phyloP scores from a whole-genome alignment of 2,888 invertebrate genomes.

The Heteromurus nitidus region DNA sequence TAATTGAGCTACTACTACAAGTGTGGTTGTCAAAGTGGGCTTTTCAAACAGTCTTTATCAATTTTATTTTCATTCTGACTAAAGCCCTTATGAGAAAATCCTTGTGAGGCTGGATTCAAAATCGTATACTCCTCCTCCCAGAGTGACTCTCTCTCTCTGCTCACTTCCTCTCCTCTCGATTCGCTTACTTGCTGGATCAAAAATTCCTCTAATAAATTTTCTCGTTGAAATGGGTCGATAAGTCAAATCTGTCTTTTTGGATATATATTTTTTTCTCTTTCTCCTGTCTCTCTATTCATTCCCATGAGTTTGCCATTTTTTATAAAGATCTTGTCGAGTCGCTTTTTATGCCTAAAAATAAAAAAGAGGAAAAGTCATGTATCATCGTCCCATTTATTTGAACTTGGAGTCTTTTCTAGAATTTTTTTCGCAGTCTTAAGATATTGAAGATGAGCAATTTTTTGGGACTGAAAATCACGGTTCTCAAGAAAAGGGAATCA shows the following conservation, averaged over 20 bases:
- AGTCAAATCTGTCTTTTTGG: constrained; percentile 46
- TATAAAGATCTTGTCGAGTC: neutral
- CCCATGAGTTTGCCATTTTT: neutral
- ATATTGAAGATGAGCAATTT: constrained; percentile 54
- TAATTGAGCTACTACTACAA: constrained; percentile 53
- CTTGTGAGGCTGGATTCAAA: no score
- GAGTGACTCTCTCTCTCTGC: neutral
- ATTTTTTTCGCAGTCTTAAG: constrained; percentile 11
- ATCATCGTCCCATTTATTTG: constrained; percentile 56
- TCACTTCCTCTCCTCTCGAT: neutral
- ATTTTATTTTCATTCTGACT: constrained; percentile 2
- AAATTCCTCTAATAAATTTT: constrained; percentile 38
- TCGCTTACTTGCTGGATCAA: neutral
- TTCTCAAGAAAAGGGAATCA: constrained; percentile 32
- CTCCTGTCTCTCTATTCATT: neutral
- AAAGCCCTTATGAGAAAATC: neutral
- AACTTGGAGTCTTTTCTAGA: constrained; percentile 22
- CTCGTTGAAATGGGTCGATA: constrained; percentile 34
- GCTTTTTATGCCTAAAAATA: constrained; percentile 30
- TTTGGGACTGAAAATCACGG: constrained; percentile 19
- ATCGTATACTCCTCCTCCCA: neutral
- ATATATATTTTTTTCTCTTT: no score
- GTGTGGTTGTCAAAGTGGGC: neutral
- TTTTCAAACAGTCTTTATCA: constrained; percentile 7
- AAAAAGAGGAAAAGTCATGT: constrained; percentile 42